Evolutionary conservation across 2,888 invertebrate species (phyloP), one percentile per base, ranked within the genome.

Genomic region (Amaurobius ferox): DNA sequence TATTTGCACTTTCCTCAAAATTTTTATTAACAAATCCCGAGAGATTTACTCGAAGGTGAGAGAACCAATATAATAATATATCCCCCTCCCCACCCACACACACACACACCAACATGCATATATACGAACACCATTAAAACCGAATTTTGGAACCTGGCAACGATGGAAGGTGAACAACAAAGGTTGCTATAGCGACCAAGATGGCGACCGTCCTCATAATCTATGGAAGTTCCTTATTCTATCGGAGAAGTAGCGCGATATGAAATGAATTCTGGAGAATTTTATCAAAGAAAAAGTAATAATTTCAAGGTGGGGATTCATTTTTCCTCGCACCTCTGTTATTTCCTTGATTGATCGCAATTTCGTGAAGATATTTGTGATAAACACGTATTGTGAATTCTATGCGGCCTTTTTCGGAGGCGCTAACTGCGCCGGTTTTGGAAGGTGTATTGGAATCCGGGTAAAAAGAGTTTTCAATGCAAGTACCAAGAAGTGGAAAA

Each of bases 71-170:
- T 74, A 74, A 74, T 81, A 74, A 81, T 76, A 76, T 76, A 76
- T 79, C 44, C 68, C 55, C 70, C 71, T 76, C 68, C 32, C 70
- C 64, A 66, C 76, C 70, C 76, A 76, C 76, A 76, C 76, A 76
- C 81, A 76, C 76, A 83, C 71, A 76, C 76, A 66, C 76, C n/a
- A n/a, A n/a, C 76, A 76, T 70, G 81, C 76, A 76, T 83, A 76
- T 76, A 76, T 83, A 83, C 71, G 81, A 83, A 66, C 76, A 48
- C 76, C 81, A 83, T 83, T 76, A 83, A 83, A 83, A 40, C 66
- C 40, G 19, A 40, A 44, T 83, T 76, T 67, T 32, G 81, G 68
- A 76, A 64, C 81, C 81, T 81, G 81, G 81, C 81, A 81, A 81
- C 74, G 66, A 70, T 71, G 32, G 44, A 71, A 83, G 76, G 76